Conservation (phyloP, 2,113 vertebrate genomes). For the Pteropus alecto region DNA sequence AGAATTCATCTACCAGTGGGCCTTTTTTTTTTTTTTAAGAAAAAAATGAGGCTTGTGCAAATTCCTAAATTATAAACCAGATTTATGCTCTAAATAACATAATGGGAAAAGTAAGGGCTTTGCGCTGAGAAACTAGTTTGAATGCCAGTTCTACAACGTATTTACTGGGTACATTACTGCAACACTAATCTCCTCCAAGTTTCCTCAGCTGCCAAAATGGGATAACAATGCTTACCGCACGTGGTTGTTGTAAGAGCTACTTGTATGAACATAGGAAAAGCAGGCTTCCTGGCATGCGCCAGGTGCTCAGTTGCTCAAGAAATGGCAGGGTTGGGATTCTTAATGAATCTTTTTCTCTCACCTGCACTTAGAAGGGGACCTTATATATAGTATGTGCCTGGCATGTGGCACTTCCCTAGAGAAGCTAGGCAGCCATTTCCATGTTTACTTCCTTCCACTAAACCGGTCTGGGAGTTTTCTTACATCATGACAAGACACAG, state of each 20-base stretch:
- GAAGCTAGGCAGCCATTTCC: background rate
- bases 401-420: background rate
- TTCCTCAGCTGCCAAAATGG: background rate
- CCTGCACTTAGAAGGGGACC: background rate
- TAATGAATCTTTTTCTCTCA: background rate
- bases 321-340: background rate
- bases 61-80: conserved; percentile 41
- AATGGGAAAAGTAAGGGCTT: background rate
- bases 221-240: background rate
- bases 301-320: background rate
- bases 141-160: background rate
- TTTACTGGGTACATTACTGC: background rate
- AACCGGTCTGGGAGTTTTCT: background rate
- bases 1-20: background rate
- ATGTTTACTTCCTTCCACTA: background rate
- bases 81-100: background rate
- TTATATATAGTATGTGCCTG: background rate
- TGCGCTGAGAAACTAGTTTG: background rate
- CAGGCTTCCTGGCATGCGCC: background rate
- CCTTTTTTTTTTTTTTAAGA: background rate
- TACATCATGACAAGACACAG: background rate
- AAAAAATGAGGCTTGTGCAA: background rate
- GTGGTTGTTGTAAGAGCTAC: background rate
- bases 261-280: background rate
- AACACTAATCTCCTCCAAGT: background rate